Percentiles rank a stretch among this genome's conserved stretches.
These are phyloP conservation scores for Cephalopachus bancanus DNA, from an alignment of 2,797 vertebrate genomes.

Conservation along the genomic window DNA sequence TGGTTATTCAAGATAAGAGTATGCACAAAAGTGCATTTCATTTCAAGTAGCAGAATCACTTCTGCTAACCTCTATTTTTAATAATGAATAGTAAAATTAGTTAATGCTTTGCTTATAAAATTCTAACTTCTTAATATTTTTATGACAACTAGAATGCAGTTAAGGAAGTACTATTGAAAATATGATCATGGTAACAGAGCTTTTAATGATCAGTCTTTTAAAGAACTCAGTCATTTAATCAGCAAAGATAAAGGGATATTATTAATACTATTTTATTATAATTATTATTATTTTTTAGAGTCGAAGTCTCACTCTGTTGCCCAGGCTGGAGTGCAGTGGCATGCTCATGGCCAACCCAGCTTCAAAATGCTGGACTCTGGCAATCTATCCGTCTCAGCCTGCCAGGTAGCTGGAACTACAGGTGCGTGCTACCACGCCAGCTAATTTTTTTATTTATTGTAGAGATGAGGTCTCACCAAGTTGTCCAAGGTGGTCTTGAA, in stretches of 20 bases:
- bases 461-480: too few relatives aligned
- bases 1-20: constrained; percentile 54
- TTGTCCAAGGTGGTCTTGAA: too few relatives aligned
- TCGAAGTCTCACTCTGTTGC: too few relatives aligned
- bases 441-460: too few relatives aligned
- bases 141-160: constrained; percentile 7
- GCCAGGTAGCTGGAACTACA: too few relatives aligned
- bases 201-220: constrained; percentile 40
- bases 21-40: constrained; percentile 21
- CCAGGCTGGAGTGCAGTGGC: too few relatives aligned
- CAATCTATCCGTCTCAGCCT: too few relatives aligned
- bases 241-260: constrained; percentile 16
- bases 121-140: constrained; percentile 71
- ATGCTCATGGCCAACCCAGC: too few relatives aligned
- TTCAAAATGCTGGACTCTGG: too few relatives aligned
- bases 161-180: constrained; percentile 55
- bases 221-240: constrained; percentile 41
- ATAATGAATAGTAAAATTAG: constrained; percentile 49
- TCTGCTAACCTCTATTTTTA: constrained; percentile 45
- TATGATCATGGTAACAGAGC: neutral
- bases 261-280: too few relatives aligned
- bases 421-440: too few relatives aligned
- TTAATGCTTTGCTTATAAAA: constrained; percentile 17
- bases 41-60: constrained; percentile 50
- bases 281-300: neutral